Evolutionary conservation across 30 jellyfish, hydroid and myxozoan species (phyloP).

Genomic region (Hydractinia symbiolongicarpus): DNA sequence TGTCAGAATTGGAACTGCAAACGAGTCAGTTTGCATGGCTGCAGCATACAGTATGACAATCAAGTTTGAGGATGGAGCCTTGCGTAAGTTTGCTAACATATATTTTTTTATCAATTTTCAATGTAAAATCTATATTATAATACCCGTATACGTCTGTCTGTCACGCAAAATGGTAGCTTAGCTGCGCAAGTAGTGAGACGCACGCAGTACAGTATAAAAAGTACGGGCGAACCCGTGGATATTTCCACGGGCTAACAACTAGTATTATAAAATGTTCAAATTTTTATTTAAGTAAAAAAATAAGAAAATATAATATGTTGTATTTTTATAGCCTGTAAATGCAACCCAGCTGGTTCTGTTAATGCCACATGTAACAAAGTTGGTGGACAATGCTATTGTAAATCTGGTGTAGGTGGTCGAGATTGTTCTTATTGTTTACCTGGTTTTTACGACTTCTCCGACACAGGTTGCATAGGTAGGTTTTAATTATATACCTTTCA

Average conservation of each 20-base stretch:
- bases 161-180: too few species aligned
- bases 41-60: slow-evolving; percentile 76
- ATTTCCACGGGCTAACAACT: too few species aligned
- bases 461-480: slow-evolving; percentile 70
- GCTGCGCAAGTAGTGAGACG: too few species aligned
- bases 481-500: too few species aligned
- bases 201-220: too few species aligned
- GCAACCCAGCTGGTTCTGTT: slow-evolving; percentile 64
- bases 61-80: slow-evolving; percentile 86
- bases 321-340: slow-evolving; percentile 51
- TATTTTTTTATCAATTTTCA: too few species aligned
- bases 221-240: too few species aligned
- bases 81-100: slow-evolving; percentile 51
- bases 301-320: neutral
- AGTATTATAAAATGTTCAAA: too few species aligned
- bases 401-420: slow-evolving; percentile 74
- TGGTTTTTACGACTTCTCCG: slow-evolving; percentile 59
- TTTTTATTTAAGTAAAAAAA: too few species aligned
- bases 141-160: too few species aligned
- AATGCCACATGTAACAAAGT: slow-evolving; percentile 46
- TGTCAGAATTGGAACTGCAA: slow-evolving; percentile 68
- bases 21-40: slow-evolving; percentile 62
- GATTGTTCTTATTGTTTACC: slow-evolving; percentile 81
- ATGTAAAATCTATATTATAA: too few species aligned
- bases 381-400: slow-evolving; percentile 89